Base-by-base conservation (phyloP, 1,140 invertebrate genomes). In the Lucilia sericata region DNA sequence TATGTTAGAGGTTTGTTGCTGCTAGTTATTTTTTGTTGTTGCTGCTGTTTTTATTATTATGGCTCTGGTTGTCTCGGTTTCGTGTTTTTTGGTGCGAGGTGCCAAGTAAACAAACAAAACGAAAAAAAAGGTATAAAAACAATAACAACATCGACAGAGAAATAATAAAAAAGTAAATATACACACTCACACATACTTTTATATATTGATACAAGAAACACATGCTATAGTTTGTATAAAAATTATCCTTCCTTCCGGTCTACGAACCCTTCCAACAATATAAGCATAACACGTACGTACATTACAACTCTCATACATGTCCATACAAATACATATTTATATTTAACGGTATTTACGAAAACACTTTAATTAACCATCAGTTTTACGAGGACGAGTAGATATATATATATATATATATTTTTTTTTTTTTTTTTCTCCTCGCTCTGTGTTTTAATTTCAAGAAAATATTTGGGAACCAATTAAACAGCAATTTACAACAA, bases 31-130 rank as follows among this genome's bases (percentile, higher is more conserved):
- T 60, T 60, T 17, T 60, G 1, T 17, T 60, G 13, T 60, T 60
- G 3, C 14, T 60, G 51, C 17, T 60, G 14, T 60, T 60, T 2
- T 60, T n/a, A n/a, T 60, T n/a, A n/a, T 60, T 60, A 60, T 5
- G 55, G 5, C 14, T 60, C 14, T 60, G 55, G 13, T 17, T 60
- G 55, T 60, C 55, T 60, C 55, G 55, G 55, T 60, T 60, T 60
- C 55, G n/a, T 17, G 55, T 60, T 60, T 60, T 12, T n/a, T 60
- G n/a, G 14, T 60, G 55, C 55, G 55, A 60, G 14, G 55, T 60
- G 55, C 55, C 55, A 60, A 60, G 55, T 60, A 60, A 60, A 60
- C 55, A 60, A 60, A 60, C 55, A 60, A 60, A 60, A 60, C 55
- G 17, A 60, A 60, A 60, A 60, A 55, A 12, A 14, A 17, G n/a